Conservation (phyloP, 2,113 vertebrate genomes). For the Pomatostomus ruficeps region DNA sequence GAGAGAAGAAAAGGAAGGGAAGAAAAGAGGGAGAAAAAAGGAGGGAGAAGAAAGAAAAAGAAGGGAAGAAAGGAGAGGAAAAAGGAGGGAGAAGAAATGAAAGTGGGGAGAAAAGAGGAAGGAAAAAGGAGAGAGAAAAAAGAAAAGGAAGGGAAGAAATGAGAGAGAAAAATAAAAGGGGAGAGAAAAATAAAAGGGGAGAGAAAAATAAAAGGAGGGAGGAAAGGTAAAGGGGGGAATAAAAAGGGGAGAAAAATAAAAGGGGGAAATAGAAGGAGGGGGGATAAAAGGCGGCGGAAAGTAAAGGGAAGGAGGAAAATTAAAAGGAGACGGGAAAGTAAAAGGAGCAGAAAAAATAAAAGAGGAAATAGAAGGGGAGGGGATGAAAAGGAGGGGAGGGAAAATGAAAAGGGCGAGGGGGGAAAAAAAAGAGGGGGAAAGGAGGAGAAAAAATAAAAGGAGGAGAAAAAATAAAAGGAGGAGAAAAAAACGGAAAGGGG, state of each 20-base stretch:
- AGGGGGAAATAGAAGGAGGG: not conserved
- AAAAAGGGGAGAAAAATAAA: not conserved
- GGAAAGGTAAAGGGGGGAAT: not conserved
- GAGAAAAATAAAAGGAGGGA: no score
- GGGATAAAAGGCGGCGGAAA: not conserved
- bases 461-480: no score
- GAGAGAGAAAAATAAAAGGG: not conserved
- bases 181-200: not conserved
- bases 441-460: not conserved
- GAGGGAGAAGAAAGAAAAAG: not conserved
- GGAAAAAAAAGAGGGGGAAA: no score
- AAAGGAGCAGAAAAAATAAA: not conserved
- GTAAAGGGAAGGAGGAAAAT: not conserved
- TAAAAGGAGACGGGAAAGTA: not conserved
- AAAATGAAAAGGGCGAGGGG: not conserved
- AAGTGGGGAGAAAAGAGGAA: not conserved
- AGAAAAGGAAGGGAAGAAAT: not conserved
- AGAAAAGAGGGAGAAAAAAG: not conserved
- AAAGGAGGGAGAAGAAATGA: not conserved
- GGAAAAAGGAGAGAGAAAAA: no score
- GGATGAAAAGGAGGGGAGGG: not conserved
- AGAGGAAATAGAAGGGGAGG: no score
- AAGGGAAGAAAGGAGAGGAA: not conserved
- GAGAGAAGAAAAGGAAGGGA: not conserved
- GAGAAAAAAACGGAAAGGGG: no score